Base-by-base conservation (phyloP, 2,888 invertebrate species). In the Polymixis lichenea region DNA sequence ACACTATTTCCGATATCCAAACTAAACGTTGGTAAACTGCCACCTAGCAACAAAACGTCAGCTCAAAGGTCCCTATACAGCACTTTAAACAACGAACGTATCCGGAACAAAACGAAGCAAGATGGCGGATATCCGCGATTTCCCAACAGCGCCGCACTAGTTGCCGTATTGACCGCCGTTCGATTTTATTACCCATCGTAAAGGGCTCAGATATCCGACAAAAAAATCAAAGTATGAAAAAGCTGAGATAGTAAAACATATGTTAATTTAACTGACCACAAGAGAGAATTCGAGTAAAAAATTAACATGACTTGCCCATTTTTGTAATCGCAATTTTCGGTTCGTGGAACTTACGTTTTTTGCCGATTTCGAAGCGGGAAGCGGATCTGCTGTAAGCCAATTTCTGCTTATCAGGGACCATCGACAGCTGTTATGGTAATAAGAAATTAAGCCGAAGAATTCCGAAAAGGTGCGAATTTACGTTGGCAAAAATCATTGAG, bases 121-220 rank as follows among this genome's bases (percentile, higher is more conserved):
- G 77, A 84, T 74, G 74, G 72, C 75, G 77, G 76, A 71, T 82
- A 75, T 77, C 80, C 77, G 72, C n/a, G 75, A 80, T 75, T 72
- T 76, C 72, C 78, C 58, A 65, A 17, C 32, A 61, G 82, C 77
- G 70, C 65, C 68, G 74, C 83, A 88, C 91, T 90, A 93, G 92
- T 90, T 90, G 90, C 89, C 87, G 91, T 89, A 91, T 75, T 78
- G 81, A 75, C 80, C 92, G 90, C 88, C 87, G 85, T 95, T 93
- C 88, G 80, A 86, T 94, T 95, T 95, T 95, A 95, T 94, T 87
- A 90, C 86, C 87, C 75, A 82, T 92, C 92, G 93, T 95, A 93
- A 95, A 94, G 86, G 93, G 89, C 89, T 90, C 89, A 83, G 89
- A 89, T 91, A 88, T 87, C 87, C 87, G 87, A 89, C 91, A 92